phyloP scores from a whole-genome alignment of 1,140 invertebrate genomes.

The Drosophila guanche region DNA sequence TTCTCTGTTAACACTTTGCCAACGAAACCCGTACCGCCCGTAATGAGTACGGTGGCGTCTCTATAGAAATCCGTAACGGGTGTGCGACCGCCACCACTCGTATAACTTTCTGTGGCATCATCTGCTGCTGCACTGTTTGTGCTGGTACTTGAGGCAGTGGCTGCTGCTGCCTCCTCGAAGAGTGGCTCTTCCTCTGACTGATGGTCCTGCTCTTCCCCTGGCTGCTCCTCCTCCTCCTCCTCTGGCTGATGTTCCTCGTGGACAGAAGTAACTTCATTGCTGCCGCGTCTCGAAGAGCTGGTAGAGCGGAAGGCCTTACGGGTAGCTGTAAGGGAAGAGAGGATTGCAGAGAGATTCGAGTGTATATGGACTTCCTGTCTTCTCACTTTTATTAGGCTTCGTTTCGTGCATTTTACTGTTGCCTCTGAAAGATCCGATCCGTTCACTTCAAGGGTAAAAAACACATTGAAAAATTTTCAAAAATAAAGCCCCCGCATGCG shows the following conservation, averaged over 20 bases:
- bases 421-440: constrained; percentile 38
- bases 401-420: constrained; percentile 31
- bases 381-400: constrained; percentile 46
- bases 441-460: constrained; percentile 40
- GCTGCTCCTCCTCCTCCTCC: constrained; percentile 8
- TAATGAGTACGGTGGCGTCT: constrained; percentile 85
- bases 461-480: constrained; percentile 57
- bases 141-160: constrained; percentile 6
- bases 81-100: constrained; percentile 28
- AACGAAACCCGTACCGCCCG: constrained; percentile 92
- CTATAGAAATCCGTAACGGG: constrained; percentile 83
- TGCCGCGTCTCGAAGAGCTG: constrained; percentile 68
- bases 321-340: constrained; percentile 3
- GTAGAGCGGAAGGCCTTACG: constrained; percentile 73
- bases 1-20: constrained; percentile 95
- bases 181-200: constrained; percentile 33
- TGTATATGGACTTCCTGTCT: too few species aligned
- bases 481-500: too few species aligned
- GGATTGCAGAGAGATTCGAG: background rate
- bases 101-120: constrained; percentile 11
- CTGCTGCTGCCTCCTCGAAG: constrained; percentile 36
- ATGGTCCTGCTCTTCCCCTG: constrained; percentile 11
- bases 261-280: constrained; percentile 30
- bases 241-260: constrained; percentile 28
- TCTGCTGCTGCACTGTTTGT: constrained; percentile 22